These are phyloP conservation scores for Cephus runcator DNA, from an alignment of 2,888 invertebrate genomes.

Conservation along the genomic window DNA sequence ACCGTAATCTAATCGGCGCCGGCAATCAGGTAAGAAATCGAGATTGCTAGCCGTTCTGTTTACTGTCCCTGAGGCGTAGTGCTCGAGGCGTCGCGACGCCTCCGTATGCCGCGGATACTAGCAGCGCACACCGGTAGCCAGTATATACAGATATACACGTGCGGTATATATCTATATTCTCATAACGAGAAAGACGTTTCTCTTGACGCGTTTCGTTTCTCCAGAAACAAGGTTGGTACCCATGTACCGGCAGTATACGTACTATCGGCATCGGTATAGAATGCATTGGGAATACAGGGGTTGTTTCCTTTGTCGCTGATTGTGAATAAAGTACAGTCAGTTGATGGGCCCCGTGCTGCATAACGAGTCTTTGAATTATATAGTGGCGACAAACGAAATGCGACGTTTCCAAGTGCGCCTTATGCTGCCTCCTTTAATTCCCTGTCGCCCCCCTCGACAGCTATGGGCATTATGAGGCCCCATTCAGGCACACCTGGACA, in stretches of 20 bases:
- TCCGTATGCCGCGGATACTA: not conserved
- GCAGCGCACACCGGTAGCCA: not conserved
- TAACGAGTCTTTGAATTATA: conserved; percentile 29
- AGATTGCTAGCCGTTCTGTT: conserved; percentile 12
- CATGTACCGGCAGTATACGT: not conserved
- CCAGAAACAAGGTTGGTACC: not conserved
- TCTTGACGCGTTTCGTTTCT: not conserved
- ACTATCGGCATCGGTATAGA: not conserved
- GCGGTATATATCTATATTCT: conserved; percentile 2
- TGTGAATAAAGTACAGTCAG: conserved; percentile 18
- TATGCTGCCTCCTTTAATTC: not conserved
- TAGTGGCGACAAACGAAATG: not conserved
- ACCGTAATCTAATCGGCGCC: conserved; percentile 32
- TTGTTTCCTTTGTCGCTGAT: conserved; percentile 16
- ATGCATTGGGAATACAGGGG: conserved; percentile 11
- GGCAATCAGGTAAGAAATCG: conserved; percentile 37
- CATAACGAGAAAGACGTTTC: no score
- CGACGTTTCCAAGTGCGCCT: not conserved
- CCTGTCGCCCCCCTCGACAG: not conserved
- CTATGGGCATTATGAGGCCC: not conserved
- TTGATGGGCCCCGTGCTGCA: conserved; percentile 7
- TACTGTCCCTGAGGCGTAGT: not conserved
- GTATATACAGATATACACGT: not conserved
- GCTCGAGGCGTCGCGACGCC: not conserved
- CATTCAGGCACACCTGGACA: conserved; percentile 16